A percentile compares a stretch with the other conserved stretches of the same genome.
Conservation (phyloP, 1,140 invertebrate genomes). For the Babylonia areolata region DNA sequence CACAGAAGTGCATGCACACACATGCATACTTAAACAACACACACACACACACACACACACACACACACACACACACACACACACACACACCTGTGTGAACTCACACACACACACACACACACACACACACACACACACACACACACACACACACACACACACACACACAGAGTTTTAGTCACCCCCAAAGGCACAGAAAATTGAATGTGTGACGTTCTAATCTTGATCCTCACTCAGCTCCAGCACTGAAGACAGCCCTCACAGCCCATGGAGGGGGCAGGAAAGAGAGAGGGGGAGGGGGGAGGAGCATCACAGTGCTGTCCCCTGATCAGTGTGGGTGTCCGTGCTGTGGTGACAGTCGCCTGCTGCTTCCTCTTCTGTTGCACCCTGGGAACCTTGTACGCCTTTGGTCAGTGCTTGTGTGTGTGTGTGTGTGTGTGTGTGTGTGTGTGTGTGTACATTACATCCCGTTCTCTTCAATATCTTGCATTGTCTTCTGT, state of each 20-base stretch:
- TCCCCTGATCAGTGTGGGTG: neutral
- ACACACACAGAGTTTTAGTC: too few species aligned
- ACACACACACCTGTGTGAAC: neutral
- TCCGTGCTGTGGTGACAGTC: neutral
- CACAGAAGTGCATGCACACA: neutral
- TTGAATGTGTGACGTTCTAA: too few species aligned
- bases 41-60: slow-evolving; percentile 5
- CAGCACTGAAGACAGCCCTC: too few species aligned
- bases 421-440: too few species aligned
- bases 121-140: too few species aligned
- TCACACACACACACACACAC: neutral
- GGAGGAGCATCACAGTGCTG: neutral
- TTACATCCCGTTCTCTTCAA: too few species aligned
- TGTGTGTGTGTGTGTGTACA: too few species aligned
- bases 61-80: neutral
- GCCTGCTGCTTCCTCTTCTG: neutral
- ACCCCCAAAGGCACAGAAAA: too few species aligned
- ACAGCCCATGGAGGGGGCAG: neutral
- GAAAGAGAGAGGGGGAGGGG: neutral
- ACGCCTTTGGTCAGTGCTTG: neutral
- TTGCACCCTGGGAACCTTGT: neutral
- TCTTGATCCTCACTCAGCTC: too few species aligned
- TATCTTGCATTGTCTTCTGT: too few species aligned
- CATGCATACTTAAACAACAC: neutral
- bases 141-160: too few species aligned